Conservation (phyloP, 1,140 invertebrate genomes). For the Diachasmimorpha longicaudata region DNA sequence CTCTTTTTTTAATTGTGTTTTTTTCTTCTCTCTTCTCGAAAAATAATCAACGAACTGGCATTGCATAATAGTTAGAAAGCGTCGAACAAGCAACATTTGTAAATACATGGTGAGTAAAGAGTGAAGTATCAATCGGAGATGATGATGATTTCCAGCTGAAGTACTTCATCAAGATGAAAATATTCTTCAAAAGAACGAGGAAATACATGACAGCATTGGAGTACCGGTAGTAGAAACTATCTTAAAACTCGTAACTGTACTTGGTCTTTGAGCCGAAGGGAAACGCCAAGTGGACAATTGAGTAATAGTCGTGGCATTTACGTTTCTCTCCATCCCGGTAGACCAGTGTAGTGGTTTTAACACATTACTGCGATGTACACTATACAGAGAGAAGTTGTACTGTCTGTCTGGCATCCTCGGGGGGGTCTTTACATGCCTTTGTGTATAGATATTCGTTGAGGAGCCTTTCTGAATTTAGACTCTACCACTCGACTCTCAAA, state of each 20-base stretch:
- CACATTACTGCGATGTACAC: not conserved
- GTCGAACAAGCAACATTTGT: slow-evolving; percentile 13
- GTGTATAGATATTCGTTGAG: slow-evolving; percentile 27
- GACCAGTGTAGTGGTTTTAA: not conserved
- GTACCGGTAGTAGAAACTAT: not conserved
- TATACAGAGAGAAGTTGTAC: slow-evolving; percentile 18
- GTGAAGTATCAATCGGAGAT: not conserved
- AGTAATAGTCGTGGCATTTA: slow-evolving; percentile 17
- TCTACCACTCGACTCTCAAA: not conserved
- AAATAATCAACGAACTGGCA: slow-evolving; percentile 52
- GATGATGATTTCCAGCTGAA: not conserved
- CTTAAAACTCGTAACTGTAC: not conserved
- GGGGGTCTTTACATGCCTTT: slow-evolving; percentile 27
- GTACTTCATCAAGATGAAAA: not conserved
- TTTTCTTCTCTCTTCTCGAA: slow-evolving; percentile 25
- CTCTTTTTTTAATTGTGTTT: not conserved
- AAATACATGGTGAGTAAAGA: not conserved
- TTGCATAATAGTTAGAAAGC: slow-evolving; percentile 55
- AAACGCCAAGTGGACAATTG: slow-evolving; percentile 20
- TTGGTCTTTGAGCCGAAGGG: slow-evolving; percentile 1
- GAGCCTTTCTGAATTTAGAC: slow-evolving; percentile 34
- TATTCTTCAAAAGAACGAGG: not conserved
- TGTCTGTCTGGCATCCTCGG: slow-evolving; percentile 12
- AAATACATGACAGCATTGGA: not conserved
- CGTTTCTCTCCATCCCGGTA: not conserved